Evolutionary conservation across 2,797 vertebrate genomes (phyloP).

Genomic region (Otolemur crassicaudatus): DNA sequence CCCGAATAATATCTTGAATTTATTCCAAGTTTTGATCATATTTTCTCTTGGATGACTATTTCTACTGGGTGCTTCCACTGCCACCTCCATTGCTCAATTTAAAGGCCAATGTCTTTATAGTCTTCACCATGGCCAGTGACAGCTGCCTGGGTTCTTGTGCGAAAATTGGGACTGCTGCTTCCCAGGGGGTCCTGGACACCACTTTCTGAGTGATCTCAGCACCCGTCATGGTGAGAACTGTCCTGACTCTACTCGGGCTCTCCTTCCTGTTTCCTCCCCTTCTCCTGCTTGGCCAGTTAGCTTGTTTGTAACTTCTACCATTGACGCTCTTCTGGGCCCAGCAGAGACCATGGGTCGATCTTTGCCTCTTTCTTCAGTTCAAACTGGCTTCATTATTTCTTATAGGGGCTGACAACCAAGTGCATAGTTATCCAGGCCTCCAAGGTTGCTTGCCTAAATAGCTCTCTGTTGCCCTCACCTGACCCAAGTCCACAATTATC

Average conservation of each 20-base stretch:
- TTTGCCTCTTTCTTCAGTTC: background rate
- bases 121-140: background rate
- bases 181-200: background rate
- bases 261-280: background rate
- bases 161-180: background rate
- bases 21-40: background rate
- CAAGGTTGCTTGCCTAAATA: background rate
- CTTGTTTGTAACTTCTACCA: background rate
- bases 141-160: background rate
- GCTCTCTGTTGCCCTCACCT: constrained; percentile 61
- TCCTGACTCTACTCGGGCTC: background rate
- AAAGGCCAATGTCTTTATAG: background rate
- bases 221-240: background rate
- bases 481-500: constrained; percentile 54
- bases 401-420: background rate
- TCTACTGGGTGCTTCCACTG: background rate
- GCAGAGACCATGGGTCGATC: background rate
- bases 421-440: background rate
- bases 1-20: background rate
- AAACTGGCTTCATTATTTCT: background rate
- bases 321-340: background rate
- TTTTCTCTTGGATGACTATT: constrained; percentile 34
- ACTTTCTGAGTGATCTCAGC: background rate
- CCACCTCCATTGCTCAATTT: background rate
- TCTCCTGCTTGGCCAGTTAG: background rate